Evolutionary conservation across 2,888 invertebrate genomes (phyloP), one percentile per base, ranked within the genome.

Genomic region (Acanthosepion lycidas): DNA sequence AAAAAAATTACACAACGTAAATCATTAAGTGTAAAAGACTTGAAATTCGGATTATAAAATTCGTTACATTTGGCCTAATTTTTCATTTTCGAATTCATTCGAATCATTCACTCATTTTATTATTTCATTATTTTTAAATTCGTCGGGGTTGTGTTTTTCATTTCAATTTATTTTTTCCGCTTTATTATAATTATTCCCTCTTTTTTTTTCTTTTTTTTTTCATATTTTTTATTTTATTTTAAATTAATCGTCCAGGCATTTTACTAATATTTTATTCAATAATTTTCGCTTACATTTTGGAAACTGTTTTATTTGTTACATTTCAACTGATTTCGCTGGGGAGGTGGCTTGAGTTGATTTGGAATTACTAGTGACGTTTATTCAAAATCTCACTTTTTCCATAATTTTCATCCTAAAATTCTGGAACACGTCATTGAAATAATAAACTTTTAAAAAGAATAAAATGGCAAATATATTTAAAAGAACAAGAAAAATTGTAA

Each of bases 361-460:
- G 28, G 6, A 78, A 6, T n/a, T 78, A n/a, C 78, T n/a, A n/a
- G 28, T 28, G 9, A 78, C 6, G 78, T n/a, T 78, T n/a, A n/a
- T 78, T 78, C n/a, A 28, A 78, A 78, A 78, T 78, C 78, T 78
- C 28, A 78, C 12, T 12, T 78, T 78, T 28, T 78, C 78, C n/a
- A 78, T 78, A 78, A 78, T 78, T 78, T n/a, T 78, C 78, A 1
- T 8, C 78, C 78, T 28, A 78, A 78, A 78, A 78, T 78, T 78
- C 78, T 78, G 78, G n/a, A 78, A 78, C 78, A 78, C n/a, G 78
- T 78, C 78, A 78, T 78, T 78, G 78, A 78, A 78, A 78, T 78
- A 78, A 78, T 78, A 78, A 78, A 78, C 15, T 28, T 78, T 78
- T 64, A 64, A 78, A 78, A n/a, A n/a, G 18, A 78, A n/a, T n/a